phyloP scores from a whole-genome alignment of 2,888 invertebrate genomes.

The Candidula unifasciata region DNA sequence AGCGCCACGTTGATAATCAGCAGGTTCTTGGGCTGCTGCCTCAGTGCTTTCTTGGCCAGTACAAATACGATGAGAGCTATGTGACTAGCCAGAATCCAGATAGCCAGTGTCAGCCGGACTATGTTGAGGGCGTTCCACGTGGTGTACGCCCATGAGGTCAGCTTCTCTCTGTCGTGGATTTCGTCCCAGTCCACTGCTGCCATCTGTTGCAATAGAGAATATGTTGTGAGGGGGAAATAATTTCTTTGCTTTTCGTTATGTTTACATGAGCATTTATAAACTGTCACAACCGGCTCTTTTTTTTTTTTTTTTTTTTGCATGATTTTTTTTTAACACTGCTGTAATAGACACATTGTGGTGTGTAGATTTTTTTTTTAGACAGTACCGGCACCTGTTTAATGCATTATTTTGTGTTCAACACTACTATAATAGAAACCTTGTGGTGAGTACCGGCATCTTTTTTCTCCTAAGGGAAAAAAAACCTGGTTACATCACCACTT shows the following conservation, averaged over 20 bases:
- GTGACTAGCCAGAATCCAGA: constrained; percentile 54
- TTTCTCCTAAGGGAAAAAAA: no score
- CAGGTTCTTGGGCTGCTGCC: constrained; percentile 55
- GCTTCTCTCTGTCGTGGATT: constrained; percentile 47
- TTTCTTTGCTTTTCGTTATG: no score
- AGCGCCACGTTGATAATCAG: constrained; percentile 55
- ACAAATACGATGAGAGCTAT: constrained; percentile 55
- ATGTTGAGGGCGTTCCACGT: constrained; percentile 58
- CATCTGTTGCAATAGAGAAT: constrained; percentile 41
- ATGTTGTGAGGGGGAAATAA: background rate
- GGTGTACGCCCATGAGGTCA: constrained; percentile 48
- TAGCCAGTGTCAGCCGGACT: constrained; percentile 52
- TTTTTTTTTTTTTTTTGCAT: no score
- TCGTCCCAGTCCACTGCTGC: constrained; percentile 54
- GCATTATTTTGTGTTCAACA: no score
- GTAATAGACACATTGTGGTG: no score
- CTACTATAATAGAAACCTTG: no score
- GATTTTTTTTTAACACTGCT: no score
- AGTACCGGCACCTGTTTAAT: no score
- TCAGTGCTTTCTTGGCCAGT: constrained; percentile 49
- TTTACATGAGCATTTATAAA: background rate
- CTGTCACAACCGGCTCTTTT: no score
- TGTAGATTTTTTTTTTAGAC: no score
- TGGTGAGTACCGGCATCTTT: no score
- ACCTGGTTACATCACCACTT: no score